Evolutionary conservation across 2,888 invertebrate species (phyloP).

Genomic region (Sipha maydis): DNA sequence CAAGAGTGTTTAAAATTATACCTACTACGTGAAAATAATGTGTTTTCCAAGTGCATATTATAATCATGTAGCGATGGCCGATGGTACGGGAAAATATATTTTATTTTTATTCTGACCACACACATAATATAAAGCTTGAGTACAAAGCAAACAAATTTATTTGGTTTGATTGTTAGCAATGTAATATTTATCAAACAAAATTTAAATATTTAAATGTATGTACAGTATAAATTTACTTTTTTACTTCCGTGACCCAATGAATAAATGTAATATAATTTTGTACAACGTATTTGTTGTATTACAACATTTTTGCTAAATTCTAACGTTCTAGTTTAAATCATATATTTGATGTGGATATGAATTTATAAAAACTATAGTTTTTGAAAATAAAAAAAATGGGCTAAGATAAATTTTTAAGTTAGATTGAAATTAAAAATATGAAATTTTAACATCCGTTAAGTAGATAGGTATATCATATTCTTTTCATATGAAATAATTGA

Average conservation of each 20-base stretch:
- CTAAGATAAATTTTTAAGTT: neutral
- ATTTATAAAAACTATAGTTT: neutral
- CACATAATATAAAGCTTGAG: neutral
- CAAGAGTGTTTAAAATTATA: constrained; percentile 45
- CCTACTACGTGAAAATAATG: neutral
- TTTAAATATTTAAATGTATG: neutral
- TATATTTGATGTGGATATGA: neutral
- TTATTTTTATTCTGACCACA: neutral
- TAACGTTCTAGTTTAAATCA: too few species aligned
- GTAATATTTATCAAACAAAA: neutral
- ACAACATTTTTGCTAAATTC: too few species aligned
- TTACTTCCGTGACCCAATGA: neutral
- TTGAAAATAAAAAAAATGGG: neutral
- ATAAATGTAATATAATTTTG: neutral
- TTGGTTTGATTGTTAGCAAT: constrained; percentile 4
- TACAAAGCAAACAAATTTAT: constrained; percentile 1
- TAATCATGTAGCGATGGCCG: neutral
- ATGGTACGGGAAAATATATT: neutral
- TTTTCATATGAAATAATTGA: neutral
- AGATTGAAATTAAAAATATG: neutral
- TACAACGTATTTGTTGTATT: neutral
- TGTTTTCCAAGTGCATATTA: neutral
- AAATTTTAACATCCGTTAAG: neutral
- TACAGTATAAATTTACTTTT: neutral
- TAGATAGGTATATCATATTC: neutral